A percentile compares a stretch with the other conserved stretches of the same genome.
phyloP scores from a whole-genome alignment of 2,888 invertebrate genomes.

The Hirtodrosophila trivittata region DNA sequence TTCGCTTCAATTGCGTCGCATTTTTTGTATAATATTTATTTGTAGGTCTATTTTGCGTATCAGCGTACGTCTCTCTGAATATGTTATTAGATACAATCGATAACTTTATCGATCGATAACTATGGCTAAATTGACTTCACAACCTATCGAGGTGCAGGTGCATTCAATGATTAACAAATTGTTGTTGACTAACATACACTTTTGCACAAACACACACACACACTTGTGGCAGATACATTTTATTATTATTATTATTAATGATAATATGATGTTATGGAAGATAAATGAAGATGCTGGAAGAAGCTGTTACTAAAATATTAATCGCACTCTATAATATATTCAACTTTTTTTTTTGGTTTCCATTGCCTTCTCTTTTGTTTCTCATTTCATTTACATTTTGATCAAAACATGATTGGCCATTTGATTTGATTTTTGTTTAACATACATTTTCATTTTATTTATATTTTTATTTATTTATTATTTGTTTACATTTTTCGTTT shows the following conservation, averaged over 20 bases:
- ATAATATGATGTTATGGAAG: conserved; percentile 42
- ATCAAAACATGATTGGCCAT: conserved; percentile 60
- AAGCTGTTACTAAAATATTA: conserved; percentile 76
- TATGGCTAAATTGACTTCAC: no score
- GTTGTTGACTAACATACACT: background rate
- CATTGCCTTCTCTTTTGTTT: conserved; percentile 41
- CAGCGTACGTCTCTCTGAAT: conserved; percentile 24
- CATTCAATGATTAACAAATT: background rate
- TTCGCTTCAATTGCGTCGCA: conserved; percentile 58
- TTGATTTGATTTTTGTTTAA: conserved; percentile 36
- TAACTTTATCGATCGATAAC: background rate
- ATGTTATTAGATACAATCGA: conserved; percentile 8
- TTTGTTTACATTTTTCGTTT: conserved; percentile 29
- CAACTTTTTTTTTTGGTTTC: conserved; percentile 32
- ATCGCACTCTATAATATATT: conserved; percentile 68
- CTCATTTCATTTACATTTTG: conserved; percentile 35
- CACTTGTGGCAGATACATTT: conserved; percentile 50
- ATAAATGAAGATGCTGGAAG: conserved; percentile 28
- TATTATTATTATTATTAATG: conserved; percentile 28
- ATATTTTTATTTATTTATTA: conserved; percentile 13
- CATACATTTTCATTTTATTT: conserved; percentile 23
- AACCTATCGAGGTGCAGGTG: no score
- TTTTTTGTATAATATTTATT: no score
- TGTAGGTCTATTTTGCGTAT: no score
- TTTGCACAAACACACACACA: conserved; percentile 5